Conservation (phyloP, 2,797 vertebrate species). For the Clarias laeviceps region DNA sequence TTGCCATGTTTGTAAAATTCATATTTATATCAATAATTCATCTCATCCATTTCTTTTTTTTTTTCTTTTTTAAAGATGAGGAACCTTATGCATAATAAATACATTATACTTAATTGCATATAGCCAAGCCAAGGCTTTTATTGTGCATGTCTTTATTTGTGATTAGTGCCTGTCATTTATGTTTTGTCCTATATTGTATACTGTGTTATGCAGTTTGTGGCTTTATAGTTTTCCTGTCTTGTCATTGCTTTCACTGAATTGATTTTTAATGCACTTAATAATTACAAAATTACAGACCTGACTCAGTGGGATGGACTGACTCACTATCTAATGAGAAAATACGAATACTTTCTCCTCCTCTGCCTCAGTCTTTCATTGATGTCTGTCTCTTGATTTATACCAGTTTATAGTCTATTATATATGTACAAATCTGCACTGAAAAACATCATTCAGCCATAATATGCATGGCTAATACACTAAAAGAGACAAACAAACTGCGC, state of each 20-base stretch:
- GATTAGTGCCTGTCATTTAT: constrained; percentile 17
- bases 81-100: neutral
- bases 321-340: constrained; percentile 27
- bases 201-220: neutral
- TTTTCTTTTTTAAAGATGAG: neutral
- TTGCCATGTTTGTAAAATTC: neutral
- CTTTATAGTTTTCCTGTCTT: constrained; percentile 17
- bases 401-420: constrained; percentile 3
- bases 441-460: constrained; percentile 1
- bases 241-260: neutral
- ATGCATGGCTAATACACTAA: constrained; percentile 13
- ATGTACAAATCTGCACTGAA: neutral
- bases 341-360: neutral
- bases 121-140: neutral
- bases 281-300: constrained; percentile 8
- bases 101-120: neutral
- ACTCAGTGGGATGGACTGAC: constrained; percentile 21
- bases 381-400: constrained; percentile 9
- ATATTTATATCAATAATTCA: neutral
- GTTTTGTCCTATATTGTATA: neutral
- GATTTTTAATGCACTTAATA: constrained; percentile 26
- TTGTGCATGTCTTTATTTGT: neutral
- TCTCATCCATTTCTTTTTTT: too few relatives aligned
- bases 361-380: neutral
- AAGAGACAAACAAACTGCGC: constrained; percentile 23